Conservation (phyloP, 2,888 invertebrate species). For the Erebia ligea region DNA sequence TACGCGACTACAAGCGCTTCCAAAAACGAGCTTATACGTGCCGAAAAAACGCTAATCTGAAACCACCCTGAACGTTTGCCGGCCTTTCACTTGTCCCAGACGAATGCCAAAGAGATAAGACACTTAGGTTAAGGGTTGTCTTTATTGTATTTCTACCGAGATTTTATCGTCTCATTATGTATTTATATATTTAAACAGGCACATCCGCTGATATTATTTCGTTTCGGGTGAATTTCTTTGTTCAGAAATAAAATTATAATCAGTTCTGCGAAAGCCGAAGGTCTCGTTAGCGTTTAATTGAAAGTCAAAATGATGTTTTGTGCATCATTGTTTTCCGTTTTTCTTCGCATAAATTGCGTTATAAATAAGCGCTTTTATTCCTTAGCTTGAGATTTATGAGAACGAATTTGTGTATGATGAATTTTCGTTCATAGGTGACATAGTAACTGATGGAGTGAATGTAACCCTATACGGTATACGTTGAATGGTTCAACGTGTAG, state of each 20-base stretch:
- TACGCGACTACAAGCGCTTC: too few species aligned
- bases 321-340: slow-evolving; percentile 21
- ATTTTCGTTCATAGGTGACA: not conserved
- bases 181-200: slow-evolving; percentile 24
- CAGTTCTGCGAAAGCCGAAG: slow-evolving; percentile 24
- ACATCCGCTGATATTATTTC: slow-evolving; percentile 22
- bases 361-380: not conserved
- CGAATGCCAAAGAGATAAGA: slow-evolving; percentile 56
- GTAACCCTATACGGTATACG: too few species aligned
- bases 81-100: slow-evolving; percentile 46
- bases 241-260: slow-evolving; percentile 30
- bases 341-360: slow-evolving; percentile 8
- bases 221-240: slow-evolving; percentile 25
- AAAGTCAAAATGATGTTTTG: slow-evolving; percentile 26
- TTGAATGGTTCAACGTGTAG: not conserved
- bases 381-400: not conserved
- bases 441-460: too few species aligned
- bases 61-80: not conserved
- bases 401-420: not conserved
- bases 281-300: slow-evolving; percentile 30
- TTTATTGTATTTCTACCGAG: slow-evolving; percentile 30
- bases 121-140: slow-evolving; percentile 20
- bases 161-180: slow-evolving; percentile 33
- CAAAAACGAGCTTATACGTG: too few species aligned
- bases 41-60: too few species aligned